Evolutionary conservation across 1,140 invertebrate genomes (phyloP).

Genomic region (Nautilus pompilius): DNA sequence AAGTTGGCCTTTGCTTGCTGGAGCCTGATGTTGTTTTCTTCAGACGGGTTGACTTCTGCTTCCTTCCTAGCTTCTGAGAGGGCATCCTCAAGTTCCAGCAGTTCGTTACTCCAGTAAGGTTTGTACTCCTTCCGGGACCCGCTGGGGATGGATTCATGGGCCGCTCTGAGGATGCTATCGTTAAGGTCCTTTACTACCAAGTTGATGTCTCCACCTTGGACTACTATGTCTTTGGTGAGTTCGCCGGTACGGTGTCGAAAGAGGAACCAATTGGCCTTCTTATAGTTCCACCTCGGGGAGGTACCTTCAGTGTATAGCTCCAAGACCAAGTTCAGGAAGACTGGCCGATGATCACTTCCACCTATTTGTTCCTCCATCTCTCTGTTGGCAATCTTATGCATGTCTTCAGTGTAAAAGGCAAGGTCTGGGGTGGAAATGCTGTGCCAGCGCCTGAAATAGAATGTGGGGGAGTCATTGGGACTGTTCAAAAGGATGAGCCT

Average conservation of each 20-base stretch:
- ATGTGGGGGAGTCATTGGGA: not conserved
- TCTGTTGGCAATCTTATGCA: conserved; percentile 1
- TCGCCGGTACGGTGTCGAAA: not conserved
- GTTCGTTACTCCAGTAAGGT: conserved; percentile 5
- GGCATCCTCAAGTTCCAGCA: not conserved
- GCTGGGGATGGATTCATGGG: conserved; percentile 4
- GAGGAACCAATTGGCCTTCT: not conserved
- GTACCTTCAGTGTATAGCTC: not conserved
- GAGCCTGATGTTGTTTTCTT: conserved; percentile 5
- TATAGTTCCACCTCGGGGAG: conserved; percentile 1
- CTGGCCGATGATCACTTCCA: conserved; percentile 5
- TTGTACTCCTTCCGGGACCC: conserved; percentile 5
- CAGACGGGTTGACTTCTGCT: conserved; percentile 8
- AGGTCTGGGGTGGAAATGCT: conserved; percentile 7
- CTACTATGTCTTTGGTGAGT: not conserved
- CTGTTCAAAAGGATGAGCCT: conserved; percentile 1
- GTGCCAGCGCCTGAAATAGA: conserved; percentile 4
- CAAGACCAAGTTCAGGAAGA: not conserved
- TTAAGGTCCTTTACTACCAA: not conserved
- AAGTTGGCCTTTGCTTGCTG: too few species aligned
- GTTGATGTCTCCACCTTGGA: not conserved
- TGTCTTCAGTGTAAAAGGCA: not conserved
- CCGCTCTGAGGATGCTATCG: conserved; percentile 1
- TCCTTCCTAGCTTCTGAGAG: conserved; percentile 6
- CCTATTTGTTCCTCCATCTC: not conserved